These are phyloP conservation scores for Calidris pugnax DNA, from an alignment of 2,113 vertebrate genomes.

Conservation along the genomic window DNA sequence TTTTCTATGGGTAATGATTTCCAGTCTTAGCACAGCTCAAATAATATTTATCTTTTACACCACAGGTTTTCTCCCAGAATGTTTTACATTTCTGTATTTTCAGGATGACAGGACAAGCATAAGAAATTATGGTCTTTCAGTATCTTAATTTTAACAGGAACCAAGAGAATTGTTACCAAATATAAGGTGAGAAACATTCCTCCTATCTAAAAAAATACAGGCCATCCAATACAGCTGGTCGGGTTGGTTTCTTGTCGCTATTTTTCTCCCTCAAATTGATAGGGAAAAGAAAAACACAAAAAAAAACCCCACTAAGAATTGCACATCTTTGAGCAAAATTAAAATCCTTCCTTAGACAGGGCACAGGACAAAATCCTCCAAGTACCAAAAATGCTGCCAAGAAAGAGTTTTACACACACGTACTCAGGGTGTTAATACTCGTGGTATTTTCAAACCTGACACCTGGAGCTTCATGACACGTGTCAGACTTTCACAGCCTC, in stretches of 20 bases:
- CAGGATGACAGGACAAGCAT: neutral
- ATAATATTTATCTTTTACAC: neutral
- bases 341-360: conserved; percentile 6
- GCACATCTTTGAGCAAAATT: neutral
- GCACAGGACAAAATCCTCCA: neutral
- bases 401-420: neutral
- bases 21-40: neutral
- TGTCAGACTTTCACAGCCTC: neutral
- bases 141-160: neutral
- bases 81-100: neutral
- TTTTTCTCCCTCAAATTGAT: neutral
- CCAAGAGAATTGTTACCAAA: neutral
- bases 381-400: neutral
- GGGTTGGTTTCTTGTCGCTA: neutral
- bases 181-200: neutral
- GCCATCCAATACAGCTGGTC: neutral
- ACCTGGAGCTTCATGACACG: conserved; percentile 4
- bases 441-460: conserved; percentile 4
- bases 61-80: neutral
- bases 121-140: neutral
- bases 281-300: neutral
- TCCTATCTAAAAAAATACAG: neutral
- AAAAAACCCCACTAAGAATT: neutral
- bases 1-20: neutral
- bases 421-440: neutral